Evolutionary conservation across 2,888 invertebrate species (phyloP), one percentile per base, ranked within the genome.

Genomic region (Hirtodrosophila duncani): DNA sequence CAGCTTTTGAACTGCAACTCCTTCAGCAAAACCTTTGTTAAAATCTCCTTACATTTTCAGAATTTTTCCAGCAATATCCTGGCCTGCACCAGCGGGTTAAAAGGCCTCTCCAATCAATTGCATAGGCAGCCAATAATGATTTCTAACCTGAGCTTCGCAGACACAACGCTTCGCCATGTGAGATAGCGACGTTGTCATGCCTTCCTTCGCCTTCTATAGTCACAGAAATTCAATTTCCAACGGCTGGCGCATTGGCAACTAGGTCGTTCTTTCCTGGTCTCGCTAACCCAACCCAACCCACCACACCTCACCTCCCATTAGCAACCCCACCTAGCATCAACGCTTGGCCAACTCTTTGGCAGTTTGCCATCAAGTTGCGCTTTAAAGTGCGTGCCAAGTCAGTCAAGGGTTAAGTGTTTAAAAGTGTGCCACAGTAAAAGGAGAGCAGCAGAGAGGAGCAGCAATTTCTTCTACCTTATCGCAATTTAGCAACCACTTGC

Each of bases 401-500:
- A 23, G 59, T 41, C 42, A 61, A 61, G 55, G 60, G 61, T 61
- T 61, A 61, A 71, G 50, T 60, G 71, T 71, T 65, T 63, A 55
- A 63, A 63, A 58, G 64, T 57, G 55, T 61, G 50, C 64, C 62
- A 36, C 52, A 39, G 41, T 59, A 36, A 53, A 34, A n/a, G n/a
- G n/a, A n/a, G n/a, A n/a, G n/a, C n/a, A n/a, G n/a, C n/a, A n/a
- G n/a, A n/a, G n/a, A n/a, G n/a, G n/a, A n/a, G n/a, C n/a, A n/a
- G 51, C 52, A 65, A 59, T 58, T 69, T 69, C n/a, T n/a, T n/a
- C 55, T 45, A 48, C 60, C 67, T 72, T 72, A 78, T 78, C 72
- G 70, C 67, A 65, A 70, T 72, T 72, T 72, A 51, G 55, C 72
- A 72, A 78, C 65, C 67, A 67, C 67, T 67, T 56, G 52, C 49